phyloP scores from a whole-genome alignment of 1,140 invertebrate species.

The Vollenhovia emeryi region DNA sequence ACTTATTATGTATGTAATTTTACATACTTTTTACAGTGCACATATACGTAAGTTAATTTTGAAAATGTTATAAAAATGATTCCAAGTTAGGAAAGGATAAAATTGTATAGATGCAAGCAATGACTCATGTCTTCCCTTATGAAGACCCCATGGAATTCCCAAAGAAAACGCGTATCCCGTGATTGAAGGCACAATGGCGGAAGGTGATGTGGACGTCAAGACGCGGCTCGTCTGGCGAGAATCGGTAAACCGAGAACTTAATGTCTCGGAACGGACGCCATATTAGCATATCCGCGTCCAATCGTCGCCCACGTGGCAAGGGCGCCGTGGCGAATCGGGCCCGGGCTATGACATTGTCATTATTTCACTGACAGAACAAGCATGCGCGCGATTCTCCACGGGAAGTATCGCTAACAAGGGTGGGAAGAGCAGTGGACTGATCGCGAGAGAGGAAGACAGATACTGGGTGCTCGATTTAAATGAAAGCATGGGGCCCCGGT shows the following conservation, averaged over 20 bases:
- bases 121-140: conserved; percentile 42
- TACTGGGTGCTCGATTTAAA: conserved; percentile 67
- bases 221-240: conserved; percentile 66
- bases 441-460: conserved; percentile 50
- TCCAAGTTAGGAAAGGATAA: conserved; percentile 9
- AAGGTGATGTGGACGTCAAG: conserved; percentile 53
- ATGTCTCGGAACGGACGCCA: conserved; percentile 85
- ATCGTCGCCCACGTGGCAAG: conserved; percentile 84
- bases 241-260: conserved; percentile 76
- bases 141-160: neutral
- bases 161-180: conserved; percentile 48
- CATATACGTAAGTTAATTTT: neutral
- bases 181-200: conserved; percentile 42
- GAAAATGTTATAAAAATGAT: neutral
- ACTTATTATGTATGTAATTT: too few relatives aligned
- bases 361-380: conserved; percentile 85
- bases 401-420: conserved; percentile 83
- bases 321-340: conserved; percentile 81
- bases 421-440: conserved; percentile 78
- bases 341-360: conserved; percentile 84
- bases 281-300: conserved; percentile 85
- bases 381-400: conserved; percentile 83
- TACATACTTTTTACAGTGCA: too few relatives aligned
- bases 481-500: neutral
- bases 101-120: neutral